Conservation (phyloP, 2,797 vertebrate genomes). For the Mus caroli region DNA sequence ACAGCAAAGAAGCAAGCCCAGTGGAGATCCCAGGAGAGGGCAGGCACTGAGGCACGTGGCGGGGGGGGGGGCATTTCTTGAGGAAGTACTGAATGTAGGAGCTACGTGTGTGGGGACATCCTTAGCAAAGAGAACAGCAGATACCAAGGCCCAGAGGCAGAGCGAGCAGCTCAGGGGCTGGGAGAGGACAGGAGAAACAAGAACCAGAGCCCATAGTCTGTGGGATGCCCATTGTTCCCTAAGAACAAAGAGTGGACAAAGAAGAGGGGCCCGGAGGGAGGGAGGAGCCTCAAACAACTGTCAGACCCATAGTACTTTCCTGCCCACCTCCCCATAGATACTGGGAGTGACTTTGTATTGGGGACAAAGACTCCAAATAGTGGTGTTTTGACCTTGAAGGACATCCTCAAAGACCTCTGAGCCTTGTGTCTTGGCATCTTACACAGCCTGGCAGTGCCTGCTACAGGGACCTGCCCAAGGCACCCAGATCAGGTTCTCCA, state of each 20-base stretch:
- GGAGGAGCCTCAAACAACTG: background rate
- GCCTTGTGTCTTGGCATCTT: background rate
- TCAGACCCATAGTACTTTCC: background rate
- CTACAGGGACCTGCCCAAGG: background rate
- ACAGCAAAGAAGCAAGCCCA: background rate
- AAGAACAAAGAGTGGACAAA: background rate
- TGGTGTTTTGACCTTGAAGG: background rate
- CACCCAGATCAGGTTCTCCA: background rate
- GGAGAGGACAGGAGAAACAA: background rate
- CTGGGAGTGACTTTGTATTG: background rate
- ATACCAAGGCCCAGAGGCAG: background rate
- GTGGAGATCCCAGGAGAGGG: background rate
- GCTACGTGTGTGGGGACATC: background rate
- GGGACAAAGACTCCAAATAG: background rate
- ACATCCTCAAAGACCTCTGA: background rate
- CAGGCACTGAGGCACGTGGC: background rate
- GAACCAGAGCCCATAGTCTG: background rate
- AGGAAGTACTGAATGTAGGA: background rate
- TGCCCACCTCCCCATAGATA: background rate
- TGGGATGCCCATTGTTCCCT: background rate
- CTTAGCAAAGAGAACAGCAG: background rate
- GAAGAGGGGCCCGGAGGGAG: background rate
- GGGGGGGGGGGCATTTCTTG: background rate
- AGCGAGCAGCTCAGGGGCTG: background rate
- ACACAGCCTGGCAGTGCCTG: background rate